These are phyloP conservation scores for Caenorhabditis becei DNA, from an alignment of 2,888 invertebrate genomes.

Conservation along the genomic window DNA sequence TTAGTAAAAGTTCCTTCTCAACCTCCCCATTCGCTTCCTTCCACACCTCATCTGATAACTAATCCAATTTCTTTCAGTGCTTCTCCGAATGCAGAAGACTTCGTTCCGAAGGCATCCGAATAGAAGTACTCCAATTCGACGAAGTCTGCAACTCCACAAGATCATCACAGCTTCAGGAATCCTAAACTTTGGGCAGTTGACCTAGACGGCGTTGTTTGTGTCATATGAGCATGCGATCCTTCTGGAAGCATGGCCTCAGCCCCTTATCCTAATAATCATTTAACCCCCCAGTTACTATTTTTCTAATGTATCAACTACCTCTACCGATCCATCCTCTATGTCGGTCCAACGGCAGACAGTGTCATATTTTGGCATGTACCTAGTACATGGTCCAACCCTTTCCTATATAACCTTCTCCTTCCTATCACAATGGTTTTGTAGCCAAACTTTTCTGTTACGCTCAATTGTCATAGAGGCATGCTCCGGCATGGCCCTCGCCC, in stretches of 20 bases:
- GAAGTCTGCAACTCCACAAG: constrained; percentile 32
- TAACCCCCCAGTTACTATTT: neutral
- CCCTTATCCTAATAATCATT: no score
- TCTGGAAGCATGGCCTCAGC: neutral
- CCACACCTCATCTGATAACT: no score
- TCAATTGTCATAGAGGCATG: constrained; percentile 1
- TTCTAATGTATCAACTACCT: no score
- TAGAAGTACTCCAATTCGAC: constrained; percentile 39
- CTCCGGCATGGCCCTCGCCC: neutral
- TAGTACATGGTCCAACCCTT: neutral
- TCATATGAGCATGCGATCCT: neutral
- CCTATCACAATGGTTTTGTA: no score
- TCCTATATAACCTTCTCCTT: neutral
- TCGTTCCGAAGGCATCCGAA: constrained; percentile 1
- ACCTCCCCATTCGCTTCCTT: no score
- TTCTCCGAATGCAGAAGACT: neutral
- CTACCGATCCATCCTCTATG: neutral
- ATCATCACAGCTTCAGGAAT: neutral
- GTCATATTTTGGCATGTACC: constrained; percentile 23
- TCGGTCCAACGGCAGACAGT: neutral
- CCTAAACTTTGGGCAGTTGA: neutral
- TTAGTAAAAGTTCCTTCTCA: no score
- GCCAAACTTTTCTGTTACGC: neutral
- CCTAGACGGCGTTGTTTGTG: no score
- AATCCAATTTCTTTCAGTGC: no score